Conservation (phyloP, 1,140 invertebrate species). For the Drepana arcuata region DNA sequence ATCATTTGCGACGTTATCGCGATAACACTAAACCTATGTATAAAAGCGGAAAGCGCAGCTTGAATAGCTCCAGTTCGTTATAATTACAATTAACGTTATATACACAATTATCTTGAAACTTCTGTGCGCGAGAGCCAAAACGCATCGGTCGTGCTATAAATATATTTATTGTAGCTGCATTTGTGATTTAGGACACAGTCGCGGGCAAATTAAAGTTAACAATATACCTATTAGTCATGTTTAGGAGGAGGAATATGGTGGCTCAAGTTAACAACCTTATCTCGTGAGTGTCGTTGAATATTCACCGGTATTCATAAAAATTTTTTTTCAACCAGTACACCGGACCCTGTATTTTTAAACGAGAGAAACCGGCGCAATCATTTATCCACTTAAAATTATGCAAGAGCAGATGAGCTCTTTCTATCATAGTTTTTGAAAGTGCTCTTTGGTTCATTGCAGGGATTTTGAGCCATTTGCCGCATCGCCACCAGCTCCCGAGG, state of each 20-base stretch:
- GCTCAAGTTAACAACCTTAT: conserved; percentile 36
- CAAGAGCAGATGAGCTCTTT: too few relatives aligned
- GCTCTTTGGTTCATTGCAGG: conserved; percentile 74
- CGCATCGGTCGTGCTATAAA: conserved; percentile 10
- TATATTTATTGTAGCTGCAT: conserved; percentile 9
- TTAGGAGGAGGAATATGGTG: conserved; percentile 46
- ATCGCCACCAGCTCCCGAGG: conserved; percentile 80
- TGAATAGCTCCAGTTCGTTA: conserved; percentile 26
- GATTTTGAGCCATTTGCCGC: conserved; percentile 79
- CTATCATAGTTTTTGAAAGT: too few relatives aligned
- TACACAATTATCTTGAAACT: conserved; percentile 2
- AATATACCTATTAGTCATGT: too few relatives aligned
- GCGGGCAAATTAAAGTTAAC: too few relatives aligned
- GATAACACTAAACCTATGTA: conserved; percentile 36
- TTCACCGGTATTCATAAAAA: too few relatives aligned
- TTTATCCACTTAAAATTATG: too few relatives aligned
- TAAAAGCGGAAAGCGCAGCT: conserved; percentile 27
- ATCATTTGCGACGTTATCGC: conserved; percentile 37
- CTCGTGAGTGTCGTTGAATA: conserved; percentile 40
- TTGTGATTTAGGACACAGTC: conserved; percentile 1
- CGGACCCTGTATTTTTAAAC: too few relatives aligned
- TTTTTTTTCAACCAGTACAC: too few relatives aligned
- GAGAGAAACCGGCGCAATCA: too few relatives aligned
- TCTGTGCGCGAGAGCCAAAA: too few relatives aligned
- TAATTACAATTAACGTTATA: conserved; percentile 12